phyloP scores from a whole-genome alignment of 1,140 invertebrate genomes.

The Maconellicoccus hirsutus region DNA sequence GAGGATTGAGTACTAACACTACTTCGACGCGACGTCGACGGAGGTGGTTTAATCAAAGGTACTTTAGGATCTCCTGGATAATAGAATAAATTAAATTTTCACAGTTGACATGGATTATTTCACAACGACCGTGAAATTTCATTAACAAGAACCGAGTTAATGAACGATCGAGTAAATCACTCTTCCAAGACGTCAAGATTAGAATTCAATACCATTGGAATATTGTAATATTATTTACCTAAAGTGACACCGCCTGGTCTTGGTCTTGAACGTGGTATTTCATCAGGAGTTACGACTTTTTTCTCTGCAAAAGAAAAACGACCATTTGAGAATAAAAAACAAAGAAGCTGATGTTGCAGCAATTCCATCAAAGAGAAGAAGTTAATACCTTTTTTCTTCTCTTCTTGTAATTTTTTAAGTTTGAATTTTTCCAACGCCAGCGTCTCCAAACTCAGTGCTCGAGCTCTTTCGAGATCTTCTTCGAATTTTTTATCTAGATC shows the following conservation, averaged over 20 bases:
- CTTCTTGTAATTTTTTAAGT: constrained; percentile 33
- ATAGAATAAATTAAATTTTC: constrained; percentile 21
- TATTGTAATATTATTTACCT: constrained; percentile 27
- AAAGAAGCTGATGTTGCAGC: neutral
- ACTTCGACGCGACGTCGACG: constrained; percentile 25
- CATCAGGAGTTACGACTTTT: constrained; percentile 16
- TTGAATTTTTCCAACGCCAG: constrained; percentile 68
- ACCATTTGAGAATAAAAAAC: too few species aligned
- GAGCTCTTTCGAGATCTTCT: constrained; percentile 71
- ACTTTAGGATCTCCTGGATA: constrained; percentile 26
- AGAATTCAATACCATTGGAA: constrained; percentile 3
- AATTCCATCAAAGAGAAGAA: too few species aligned
- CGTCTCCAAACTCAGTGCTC: constrained; percentile 71
- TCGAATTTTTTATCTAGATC: constrained; percentile 57
- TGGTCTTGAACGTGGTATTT: constrained; percentile 36
- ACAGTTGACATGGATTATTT: neutral
- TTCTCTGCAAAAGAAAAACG: constrained; percentile 14
- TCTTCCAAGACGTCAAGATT: neutral
- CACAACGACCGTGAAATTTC: neutral
- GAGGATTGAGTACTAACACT: constrained; percentile 26
- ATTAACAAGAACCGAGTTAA: neutral
- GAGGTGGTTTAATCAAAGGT: constrained; percentile 29
- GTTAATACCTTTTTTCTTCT: neutral
- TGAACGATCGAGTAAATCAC: neutral
- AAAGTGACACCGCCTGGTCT: constrained; percentile 41